Evolutionary conservation across 2,797 vertebrate species (phyloP).

Genomic region (Rhinogobio ventralis): DNA sequence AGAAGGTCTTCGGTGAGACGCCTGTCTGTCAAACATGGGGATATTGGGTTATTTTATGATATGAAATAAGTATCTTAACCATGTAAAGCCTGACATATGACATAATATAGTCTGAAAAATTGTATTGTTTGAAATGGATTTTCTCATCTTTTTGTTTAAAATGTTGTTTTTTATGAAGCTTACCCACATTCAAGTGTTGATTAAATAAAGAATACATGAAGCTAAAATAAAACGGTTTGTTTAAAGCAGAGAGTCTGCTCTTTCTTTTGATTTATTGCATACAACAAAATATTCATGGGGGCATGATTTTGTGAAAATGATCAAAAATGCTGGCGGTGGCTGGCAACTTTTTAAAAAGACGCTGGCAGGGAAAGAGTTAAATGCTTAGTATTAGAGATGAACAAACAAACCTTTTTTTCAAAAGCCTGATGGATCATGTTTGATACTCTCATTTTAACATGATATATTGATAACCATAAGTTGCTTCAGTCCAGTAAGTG

Average conservation of each 20-base stretch:
- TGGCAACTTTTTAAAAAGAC: no score
- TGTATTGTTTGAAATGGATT: background rate
- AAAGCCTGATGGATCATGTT: background rate
- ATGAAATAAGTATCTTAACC: background rate
- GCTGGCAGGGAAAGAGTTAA: no score
- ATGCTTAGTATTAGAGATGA: no score
- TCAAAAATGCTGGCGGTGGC: no score
- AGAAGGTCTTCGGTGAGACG: slow-evolving; percentile 22
- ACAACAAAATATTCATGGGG: background rate
- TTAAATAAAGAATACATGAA: no score
- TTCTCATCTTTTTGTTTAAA: no score
- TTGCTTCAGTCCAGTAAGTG: background rate
- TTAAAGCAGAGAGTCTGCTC: background rate
- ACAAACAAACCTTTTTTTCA: background rate
- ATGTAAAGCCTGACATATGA: background rate
- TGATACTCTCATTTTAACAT: background rate
- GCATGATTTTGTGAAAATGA: no score
- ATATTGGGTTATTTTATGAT: background rate
- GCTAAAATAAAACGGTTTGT: no score
- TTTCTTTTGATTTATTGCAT: background rate
- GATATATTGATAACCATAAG: background rate
- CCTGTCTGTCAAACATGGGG: background rate
- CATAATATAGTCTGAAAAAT: background rate
- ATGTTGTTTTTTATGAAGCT: no score
- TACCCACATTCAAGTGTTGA: no score